These are phyloP conservation scores for Dryobotodes eremita DNA, from an alignment of 2,888 invertebrate genomes.

Conservation along the genomic window DNA sequence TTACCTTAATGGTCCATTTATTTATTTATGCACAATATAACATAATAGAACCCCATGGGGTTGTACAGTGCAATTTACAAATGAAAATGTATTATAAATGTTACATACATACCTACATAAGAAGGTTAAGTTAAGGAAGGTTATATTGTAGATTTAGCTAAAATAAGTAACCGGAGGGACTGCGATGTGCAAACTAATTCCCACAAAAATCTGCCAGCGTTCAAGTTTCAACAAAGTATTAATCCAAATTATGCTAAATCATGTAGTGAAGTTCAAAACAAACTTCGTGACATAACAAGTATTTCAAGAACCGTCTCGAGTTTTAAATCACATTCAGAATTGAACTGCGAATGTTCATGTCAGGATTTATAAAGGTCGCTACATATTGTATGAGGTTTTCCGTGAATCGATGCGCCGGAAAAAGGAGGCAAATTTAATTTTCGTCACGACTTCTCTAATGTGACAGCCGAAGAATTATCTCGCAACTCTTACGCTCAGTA, in stretches of 20 bases:
- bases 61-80: background rate
- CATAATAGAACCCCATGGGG: background rate
- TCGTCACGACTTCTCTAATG: slow-evolving; percentile 70
- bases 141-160: background rate
- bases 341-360: slow-evolving; percentile 63
- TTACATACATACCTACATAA: background rate
- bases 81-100: background rate
- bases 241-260: slow-evolving; percentile 23
- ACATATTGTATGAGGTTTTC: slow-evolving; percentile 68
- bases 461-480: slow-evolving; percentile 75
- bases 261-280: slow-evolving; percentile 23
- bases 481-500: slow-evolving; percentile 52
- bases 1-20: background rate
- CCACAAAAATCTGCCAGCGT: background rate
- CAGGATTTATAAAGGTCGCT: slow-evolving; percentile 64
- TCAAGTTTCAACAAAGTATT: background rate
- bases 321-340: slow-evolving; percentile 58
- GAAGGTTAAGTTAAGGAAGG: too few relatives aligned
- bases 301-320: slow-evolving; percentile 22
- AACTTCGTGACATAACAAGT: slow-evolving; percentile 26
- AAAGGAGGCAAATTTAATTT: slow-evolving; percentile 74
- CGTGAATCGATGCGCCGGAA: slow-evolving; percentile 61
- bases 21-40: background rate
- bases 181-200: background rate
- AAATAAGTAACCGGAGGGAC: background rate